Percentiles rank a stretch among this genome's conserved stretches.
phyloP scores from a whole-genome alignment of 2,888 invertebrate genomes.

The Drosophila macrothrix region DNA sequence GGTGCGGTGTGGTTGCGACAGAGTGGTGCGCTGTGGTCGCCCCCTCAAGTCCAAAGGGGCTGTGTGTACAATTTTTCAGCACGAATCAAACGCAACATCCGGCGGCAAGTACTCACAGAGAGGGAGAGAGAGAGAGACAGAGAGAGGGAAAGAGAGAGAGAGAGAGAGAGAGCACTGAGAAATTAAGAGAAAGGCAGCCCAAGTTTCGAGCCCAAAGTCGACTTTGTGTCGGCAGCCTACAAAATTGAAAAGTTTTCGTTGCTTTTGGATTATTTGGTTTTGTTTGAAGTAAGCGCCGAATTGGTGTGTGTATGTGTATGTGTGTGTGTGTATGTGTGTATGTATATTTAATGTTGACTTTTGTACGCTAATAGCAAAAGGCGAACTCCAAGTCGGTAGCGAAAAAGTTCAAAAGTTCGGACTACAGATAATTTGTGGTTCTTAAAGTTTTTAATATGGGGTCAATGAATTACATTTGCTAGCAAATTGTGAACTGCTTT shows the following conservation, averaged over 20 bases:
- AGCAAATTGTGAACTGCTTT: conserved; percentile 36
- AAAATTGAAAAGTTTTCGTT: conserved; percentile 75
- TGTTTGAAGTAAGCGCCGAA: conserved; percentile 56
- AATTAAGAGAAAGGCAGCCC: conserved; percentile 1
- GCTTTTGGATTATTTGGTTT: conserved; percentile 66
- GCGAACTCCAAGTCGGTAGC: conserved; percentile 51
- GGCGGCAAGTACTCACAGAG: conserved; percentile 26
- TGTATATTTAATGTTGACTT: conserved; percentile 69
- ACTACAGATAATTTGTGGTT: conserved; percentile 75
- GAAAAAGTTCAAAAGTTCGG: conserved; percentile 71
- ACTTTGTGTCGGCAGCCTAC: conserved; percentile 44
- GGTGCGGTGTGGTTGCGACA: conserved; percentile 14
- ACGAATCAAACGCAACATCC: conserved; percentile 67
- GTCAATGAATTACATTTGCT: conserved; percentile 76
- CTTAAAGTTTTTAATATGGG: conserved; percentile 77
- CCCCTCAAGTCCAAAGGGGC: conserved; percentile 60
- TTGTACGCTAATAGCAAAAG: conserved; percentile 76
- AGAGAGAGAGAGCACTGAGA: not conserved
- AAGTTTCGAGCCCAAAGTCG: conserved; percentile 5
- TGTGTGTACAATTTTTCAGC: conserved; percentile 63
- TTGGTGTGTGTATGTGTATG: conserved; percentile 14
- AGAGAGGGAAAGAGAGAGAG: not conserved
- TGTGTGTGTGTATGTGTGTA: conserved; percentile 28
- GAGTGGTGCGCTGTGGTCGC: conserved; percentile 11
- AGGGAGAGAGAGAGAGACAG: not conserved